Evolutionary conservation across 2,888 invertebrate genomes (phyloP).

Genomic region (Glyphotaelius pellucidus): DNA sequence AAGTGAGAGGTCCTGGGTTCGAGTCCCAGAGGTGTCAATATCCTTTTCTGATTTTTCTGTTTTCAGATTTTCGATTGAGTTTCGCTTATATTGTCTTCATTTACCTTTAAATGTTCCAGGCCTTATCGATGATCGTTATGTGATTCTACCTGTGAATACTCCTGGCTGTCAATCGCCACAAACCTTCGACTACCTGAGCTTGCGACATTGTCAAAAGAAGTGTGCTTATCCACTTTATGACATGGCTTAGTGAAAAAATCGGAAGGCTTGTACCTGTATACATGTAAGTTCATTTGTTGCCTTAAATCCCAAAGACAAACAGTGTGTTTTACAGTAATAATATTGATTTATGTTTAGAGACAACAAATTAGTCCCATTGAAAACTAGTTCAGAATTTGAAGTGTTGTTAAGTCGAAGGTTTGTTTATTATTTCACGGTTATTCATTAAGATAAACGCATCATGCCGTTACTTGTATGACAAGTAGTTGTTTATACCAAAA

Average conservation of each 20-base stretch:
- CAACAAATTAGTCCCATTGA: not conserved
- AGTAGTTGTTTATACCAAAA: too few relatives aligned
- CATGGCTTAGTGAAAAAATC: not conserved
- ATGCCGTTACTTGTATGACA: too few relatives aligned
- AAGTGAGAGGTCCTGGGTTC: too few relatives aligned
- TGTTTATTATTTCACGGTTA: too few relatives aligned
- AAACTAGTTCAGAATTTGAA: not conserved
- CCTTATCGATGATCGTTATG: not conserved
- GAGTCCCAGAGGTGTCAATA: too few relatives aligned
- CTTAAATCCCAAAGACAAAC: not conserved
- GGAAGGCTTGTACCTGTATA: not conserved
- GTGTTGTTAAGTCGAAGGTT: not conserved
- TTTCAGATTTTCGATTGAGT: too few relatives aligned
- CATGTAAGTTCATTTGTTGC: not conserved
- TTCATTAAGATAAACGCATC: too few relatives aligned
- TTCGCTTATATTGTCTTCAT: too few relatives aligned
- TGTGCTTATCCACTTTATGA: conserved; percentile 5
- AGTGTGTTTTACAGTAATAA: not conserved
- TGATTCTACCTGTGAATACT: not conserved
- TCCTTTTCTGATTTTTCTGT: too few relatives aligned
- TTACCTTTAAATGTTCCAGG: not conserved
- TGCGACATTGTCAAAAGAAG: not conserved
- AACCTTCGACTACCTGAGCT: conserved; percentile 12
- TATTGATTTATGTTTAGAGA: not conserved
- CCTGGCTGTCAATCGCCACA: conserved; percentile 18